Conservation (phyloP, 53 echinoderm and acorn worm species). For the Actinopyga echinites region DNA sequence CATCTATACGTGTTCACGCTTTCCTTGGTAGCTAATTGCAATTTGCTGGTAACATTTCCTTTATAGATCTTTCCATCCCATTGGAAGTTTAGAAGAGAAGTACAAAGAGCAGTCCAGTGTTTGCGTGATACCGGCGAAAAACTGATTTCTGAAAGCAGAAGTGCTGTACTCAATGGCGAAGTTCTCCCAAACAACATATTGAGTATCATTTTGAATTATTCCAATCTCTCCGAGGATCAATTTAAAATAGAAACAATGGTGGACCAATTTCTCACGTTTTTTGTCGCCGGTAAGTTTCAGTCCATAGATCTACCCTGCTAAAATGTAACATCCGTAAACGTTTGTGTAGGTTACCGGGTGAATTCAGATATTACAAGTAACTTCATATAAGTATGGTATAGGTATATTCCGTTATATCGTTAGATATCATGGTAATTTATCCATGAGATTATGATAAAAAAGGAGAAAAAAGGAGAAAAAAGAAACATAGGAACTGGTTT, state of each 20-base stretch:
- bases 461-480: too few relatives aligned
- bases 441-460: too few relatives aligned
- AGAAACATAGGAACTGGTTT: too few relatives aligned
- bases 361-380: too few relatives aligned
- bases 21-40: not conserved
- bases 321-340: too few relatives aligned
- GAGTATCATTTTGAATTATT: not conserved
- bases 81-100: slow-evolving; percentile 13
- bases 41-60: not conserved
- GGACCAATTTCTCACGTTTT: slow-evolving; percentile 62
- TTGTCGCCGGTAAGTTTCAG: slow-evolving; percentile 47
- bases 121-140: not conserved
- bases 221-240: not conserved
- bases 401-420: too few relatives aligned
- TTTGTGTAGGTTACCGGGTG: too few relatives aligned
- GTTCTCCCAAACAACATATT: slow-evolving; percentile 38
- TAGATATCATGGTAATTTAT: too few relatives aligned
- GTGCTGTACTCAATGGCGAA: not conserved
- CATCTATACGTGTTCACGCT: not conserved
- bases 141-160: not conserved
- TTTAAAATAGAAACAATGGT: slow-evolving; percentile 63
- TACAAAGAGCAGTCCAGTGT: not conserved
- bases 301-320: too few relatives aligned
- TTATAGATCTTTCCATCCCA: not conserved
- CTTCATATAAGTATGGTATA: too few relatives aligned